A percentile compares a stretch with the other conserved stretches of the same genome.
Conservation (phyloP, 2,888 invertebrate genomes). For the Branchinecta sandiegonensis region DNA sequence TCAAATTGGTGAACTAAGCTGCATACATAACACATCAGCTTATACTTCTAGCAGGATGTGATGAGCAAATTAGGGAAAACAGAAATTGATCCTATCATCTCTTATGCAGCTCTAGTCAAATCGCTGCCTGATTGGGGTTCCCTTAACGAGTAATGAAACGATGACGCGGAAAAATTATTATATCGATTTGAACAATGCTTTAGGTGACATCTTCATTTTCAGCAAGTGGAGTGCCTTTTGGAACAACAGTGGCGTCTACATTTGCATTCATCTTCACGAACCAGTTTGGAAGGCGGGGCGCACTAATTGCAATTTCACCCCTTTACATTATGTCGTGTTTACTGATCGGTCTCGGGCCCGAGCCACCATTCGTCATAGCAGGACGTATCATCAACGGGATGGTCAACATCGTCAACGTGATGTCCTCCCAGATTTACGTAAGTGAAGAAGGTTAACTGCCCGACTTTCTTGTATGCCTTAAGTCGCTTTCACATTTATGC, state of each 20-base stretch:
- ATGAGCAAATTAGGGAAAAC: too few relatives aligned
- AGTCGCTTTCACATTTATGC: too few relatives aligned
- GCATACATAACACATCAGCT: too few relatives aligned
- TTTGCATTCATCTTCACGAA: constrained; percentile 5
- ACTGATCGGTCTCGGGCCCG: background rate
- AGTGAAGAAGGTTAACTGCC: background rate
- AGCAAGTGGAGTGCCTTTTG: background rate
- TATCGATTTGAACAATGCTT: too few relatives aligned
- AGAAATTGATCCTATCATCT: too few relatives aligned
- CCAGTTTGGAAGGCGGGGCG: background rate
- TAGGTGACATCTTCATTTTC: background rate
- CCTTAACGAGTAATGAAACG: too few relatives aligned
- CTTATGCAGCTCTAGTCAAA: too few relatives aligned
- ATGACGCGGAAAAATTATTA: too few relatives aligned
- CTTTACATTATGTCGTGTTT: background rate
- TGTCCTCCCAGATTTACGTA: constrained; percentile 10
- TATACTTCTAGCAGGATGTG: too few relatives aligned
- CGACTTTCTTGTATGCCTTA: too few relatives aligned
- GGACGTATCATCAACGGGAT: background rate
- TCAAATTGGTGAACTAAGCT: too few relatives aligned
- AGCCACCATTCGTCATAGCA: background rate
- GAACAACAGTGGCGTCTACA: constrained; percentile 6
- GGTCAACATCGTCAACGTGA: constrained; percentile 9
- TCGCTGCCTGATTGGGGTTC: too few relatives aligned
- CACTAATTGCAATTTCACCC: background rate